phyloP scores from a whole-genome alignment of 2,113 vertebrate species.

The Larimichthys crocea region DNA sequence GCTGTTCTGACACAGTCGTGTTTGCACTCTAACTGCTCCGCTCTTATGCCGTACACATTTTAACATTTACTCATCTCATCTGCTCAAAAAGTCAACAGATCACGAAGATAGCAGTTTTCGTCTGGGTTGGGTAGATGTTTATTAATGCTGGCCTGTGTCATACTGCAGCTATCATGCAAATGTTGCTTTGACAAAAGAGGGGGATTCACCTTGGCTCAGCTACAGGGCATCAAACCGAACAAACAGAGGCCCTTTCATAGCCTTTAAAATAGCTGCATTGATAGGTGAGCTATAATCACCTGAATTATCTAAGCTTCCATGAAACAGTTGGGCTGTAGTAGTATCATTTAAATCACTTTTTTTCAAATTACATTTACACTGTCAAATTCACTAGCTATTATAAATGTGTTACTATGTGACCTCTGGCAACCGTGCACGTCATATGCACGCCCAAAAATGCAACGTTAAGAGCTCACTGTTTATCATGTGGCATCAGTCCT shows the following conservation, averaged over 20 bases:
- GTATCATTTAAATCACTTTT: background rate
- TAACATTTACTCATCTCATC: slow-evolving; percentile 27
- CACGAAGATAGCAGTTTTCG: slow-evolving; percentile 21
- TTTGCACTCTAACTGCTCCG: slow-evolving; percentile 58
- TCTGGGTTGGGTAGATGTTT: slow-evolving; percentile 5
- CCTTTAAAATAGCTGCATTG: background rate
- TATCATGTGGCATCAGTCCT: slow-evolving; percentile 46
- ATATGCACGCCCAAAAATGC: slow-evolving; percentile 36
- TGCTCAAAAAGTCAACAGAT: slow-evolving; percentile 57
- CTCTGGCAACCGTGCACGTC: slow-evolving; percentile 1
- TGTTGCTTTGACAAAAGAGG: slow-evolving; percentile 18
- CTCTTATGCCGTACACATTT: slow-evolving; percentile 21
- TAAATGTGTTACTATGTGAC: slow-evolving; percentile 6
- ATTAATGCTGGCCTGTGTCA: slow-evolving; percentile 29
- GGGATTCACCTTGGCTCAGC: background rate
- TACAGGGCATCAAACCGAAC: background rate
- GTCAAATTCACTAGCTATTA: slow-evolving; percentile 11
- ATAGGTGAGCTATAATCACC: background rate
- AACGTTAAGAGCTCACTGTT: slow-evolving; percentile 35
- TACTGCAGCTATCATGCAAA: slow-evolving; percentile 47
- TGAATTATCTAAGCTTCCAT: background rate
- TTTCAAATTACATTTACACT: background rate
- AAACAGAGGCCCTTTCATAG: slow-evolving; percentile 16
- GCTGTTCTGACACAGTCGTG: slow-evolving; percentile 29
- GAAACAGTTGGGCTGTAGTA: background rate